A percentile compares a stretch with the other conserved stretches of the same genome.
phyloP scores from a whole-genome alignment of 1,140 invertebrate species.

The Microplitis demolitor region DNA sequence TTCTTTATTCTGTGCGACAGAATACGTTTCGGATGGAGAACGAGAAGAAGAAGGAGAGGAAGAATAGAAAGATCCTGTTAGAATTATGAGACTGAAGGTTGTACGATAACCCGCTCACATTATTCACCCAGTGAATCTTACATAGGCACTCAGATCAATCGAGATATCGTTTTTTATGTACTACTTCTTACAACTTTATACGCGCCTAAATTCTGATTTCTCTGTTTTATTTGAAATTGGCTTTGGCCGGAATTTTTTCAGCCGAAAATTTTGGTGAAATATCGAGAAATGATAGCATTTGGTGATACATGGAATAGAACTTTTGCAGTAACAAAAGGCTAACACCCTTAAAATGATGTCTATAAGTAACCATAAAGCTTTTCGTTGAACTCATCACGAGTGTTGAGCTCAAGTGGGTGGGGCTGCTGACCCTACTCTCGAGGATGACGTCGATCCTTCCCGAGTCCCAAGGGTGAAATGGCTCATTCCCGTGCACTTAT shows the following conservation, averaged over 20 bases:
- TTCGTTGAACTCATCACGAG: too few species aligned
- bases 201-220: too few species aligned
- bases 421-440: slow-evolving; percentile 20
- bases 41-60: too few species aligned
- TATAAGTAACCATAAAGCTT: too few species aligned
- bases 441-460: slow-evolving; percentile 27
- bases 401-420: neutral
- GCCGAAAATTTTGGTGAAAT: too few species aligned
- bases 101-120: slow-evolving; percentile 56
- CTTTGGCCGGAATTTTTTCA: too few species aligned
- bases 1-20: slow-evolving; percentile 6
- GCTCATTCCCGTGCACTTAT: slow-evolving; percentile 41
- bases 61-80: slow-evolving; percentile 2
- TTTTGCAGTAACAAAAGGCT: too few species aligned
- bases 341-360: too few species aligned
- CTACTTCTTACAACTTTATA: too few species aligned
- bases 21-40: slow-evolving; percentile 21
- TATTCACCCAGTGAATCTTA: slow-evolving; percentile 45
- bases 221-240: too few species aligned
- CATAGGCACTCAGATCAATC: neutral
- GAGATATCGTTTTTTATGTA: neutral
- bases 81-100: slow-evolving; percentile 56
- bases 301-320: too few species aligned
- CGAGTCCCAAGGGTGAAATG: slow-evolving; percentile 39
- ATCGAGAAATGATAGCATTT: too few species aligned